These are phyloP conservation scores for Drosophila pandora DNA, from an alignment of 1,140 invertebrate species.

Conservation along the genomic window DNA sequence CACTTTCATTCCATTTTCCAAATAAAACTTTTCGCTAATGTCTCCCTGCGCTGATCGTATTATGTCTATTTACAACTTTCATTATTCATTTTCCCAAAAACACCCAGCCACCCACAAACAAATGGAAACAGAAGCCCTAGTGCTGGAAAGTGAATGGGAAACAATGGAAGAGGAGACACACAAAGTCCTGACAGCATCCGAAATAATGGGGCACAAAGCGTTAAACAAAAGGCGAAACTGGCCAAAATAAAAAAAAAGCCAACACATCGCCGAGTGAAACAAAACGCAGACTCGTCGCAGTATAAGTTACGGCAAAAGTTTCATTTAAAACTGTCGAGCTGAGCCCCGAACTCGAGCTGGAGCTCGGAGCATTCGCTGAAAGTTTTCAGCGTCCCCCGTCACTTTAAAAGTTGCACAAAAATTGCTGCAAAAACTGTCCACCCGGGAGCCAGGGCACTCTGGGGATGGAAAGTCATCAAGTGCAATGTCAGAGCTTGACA, in stretches of 20 bases:
- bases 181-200: conserved; percentile 46
- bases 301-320: conserved; percentile 61
- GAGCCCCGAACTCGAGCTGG: conserved; percentile 5
- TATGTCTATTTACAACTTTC: conserved; percentile 63
- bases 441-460: background rate
- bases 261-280: conserved; percentile 14
- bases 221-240: conserved; percentile 52
- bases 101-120: conserved; percentile 2
- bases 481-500: conserved; percentile 66
- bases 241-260: conserved; percentile 8
- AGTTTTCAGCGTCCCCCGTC: conserved; percentile 29
- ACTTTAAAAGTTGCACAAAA: conserved; percentile 43
- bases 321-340: conserved; percentile 62
- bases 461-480: conserved; percentile 46
- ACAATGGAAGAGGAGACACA: conserved; percentile 38
- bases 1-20: conserved; percentile 46
- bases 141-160: conserved; percentile 16
- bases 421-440: conserved; percentile 7
- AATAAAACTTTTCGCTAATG: conserved; percentile 42
- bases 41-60: conserved; percentile 56
- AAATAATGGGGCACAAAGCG: conserved; percentile 63
- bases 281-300: conserved; percentile 52
- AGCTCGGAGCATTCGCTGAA: conserved; percentile 27
- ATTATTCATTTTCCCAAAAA: conserved; percentile 50
- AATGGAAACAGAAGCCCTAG: conserved; percentile 17